Evolutionary conservation across 2,888 invertebrate genomes (phyloP).

Genomic region (Andrena camellia): DNA sequence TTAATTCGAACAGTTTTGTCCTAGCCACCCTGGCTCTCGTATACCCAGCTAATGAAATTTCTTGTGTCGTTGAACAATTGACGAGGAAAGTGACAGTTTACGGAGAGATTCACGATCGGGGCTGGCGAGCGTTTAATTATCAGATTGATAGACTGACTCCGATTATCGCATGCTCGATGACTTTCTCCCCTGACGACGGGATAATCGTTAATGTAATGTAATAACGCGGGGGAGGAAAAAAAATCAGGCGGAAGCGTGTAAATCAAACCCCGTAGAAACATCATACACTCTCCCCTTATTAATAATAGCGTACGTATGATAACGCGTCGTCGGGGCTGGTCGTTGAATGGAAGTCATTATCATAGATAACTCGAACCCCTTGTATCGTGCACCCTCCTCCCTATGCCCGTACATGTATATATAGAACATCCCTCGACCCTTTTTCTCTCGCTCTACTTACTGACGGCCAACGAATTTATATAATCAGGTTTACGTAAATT

Average conservation of each 20-base stretch:
- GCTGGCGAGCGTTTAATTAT: constrained; percentile 47
- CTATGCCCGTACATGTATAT: background rate
- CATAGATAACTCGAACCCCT: constrained; percentile 53
- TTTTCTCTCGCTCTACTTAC: constrained; percentile 42
- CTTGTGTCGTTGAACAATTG: constrained; percentile 13
- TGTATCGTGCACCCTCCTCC: constrained; percentile 23
- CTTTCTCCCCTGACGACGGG: constrained; percentile 50
- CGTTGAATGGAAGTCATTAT: constrained; percentile 56
- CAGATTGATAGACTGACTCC: constrained; percentile 53
- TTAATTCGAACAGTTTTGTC: background rate
- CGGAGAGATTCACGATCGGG: constrained; percentile 18
- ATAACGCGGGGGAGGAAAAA: constrained; percentile 55
- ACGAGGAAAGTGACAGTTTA: constrained; percentile 30
- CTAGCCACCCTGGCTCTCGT: background rate
- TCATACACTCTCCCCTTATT: constrained; percentile 45
- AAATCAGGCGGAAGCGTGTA: constrained; percentile 55
- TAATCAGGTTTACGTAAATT: constrained; percentile 34
- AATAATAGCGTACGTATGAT: constrained; percentile 53
- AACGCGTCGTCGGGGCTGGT: constrained; percentile 35
- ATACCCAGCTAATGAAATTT: constrained; percentile 19
- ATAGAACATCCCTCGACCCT: constrained; percentile 37
- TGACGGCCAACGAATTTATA: constrained; percentile 32
- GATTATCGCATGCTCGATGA: constrained; percentile 55
- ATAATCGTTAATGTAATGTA: constrained; percentile 62
- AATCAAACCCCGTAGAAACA: constrained; percentile 54